phyloP scores from a whole-genome alignment of 2,113 vertebrate species.

The Neomonachus schauinslandi region DNA sequence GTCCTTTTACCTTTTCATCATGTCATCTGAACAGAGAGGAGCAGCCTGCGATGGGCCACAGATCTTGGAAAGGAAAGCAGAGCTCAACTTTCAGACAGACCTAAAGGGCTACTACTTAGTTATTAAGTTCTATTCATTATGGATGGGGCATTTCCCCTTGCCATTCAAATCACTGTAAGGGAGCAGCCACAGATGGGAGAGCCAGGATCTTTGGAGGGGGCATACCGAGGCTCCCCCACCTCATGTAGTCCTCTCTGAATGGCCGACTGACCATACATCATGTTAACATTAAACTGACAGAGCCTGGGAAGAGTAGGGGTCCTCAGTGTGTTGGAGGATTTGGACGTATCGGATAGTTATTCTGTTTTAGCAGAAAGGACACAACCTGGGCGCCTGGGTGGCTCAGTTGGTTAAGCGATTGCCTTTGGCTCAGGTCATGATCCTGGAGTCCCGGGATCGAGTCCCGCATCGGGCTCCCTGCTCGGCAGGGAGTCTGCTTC shows the following conservation, averaged over 20 bases:
- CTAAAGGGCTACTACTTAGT: neutral
- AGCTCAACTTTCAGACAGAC: neutral
- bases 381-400: too few species aligned
- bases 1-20: neutral
- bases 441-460: too few species aligned
- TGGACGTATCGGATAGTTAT: neutral
- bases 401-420: too few species aligned
- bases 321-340: neutral
- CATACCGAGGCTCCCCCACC: fast-evolving
- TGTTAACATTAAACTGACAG: neutral
- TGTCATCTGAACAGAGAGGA: neutral
- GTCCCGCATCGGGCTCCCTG: too few species aligned
- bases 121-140: neutral
- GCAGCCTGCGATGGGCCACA: neutral
- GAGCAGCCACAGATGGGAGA: neutral
- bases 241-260: neutral
- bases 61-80: neutral
- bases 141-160: neutral
- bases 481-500: too few species aligned
- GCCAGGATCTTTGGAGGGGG: fast-evolving
- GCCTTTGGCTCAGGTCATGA: too few species aligned
- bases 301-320: neutral
- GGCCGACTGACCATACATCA: neutral
- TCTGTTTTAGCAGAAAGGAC: neutral
- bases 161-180: neutral